A percentile compares a stretch with the other conserved stretches of the same genome.
Evolutionary conservation across 2,113 vertebrate species (phyloP).

Genomic region (Cairina moschata): DNA sequence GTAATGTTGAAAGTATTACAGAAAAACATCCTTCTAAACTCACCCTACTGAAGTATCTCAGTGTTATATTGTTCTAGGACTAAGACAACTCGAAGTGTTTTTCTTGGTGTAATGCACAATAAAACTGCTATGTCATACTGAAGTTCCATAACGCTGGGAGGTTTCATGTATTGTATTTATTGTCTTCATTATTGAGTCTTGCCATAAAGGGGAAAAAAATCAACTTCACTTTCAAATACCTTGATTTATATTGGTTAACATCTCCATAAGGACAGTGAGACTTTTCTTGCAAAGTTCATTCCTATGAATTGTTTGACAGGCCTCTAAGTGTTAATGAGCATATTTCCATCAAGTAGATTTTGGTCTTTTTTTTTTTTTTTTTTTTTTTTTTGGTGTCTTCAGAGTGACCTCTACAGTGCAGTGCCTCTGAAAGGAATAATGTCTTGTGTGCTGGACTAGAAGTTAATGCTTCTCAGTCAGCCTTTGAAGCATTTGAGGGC

Average conservation of each 20-base stretch:
- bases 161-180: background rate
- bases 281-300: constrained; percentile 34
- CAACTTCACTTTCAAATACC: background rate
- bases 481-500: background rate
- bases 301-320: constrained; percentile 2
- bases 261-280: constrained; percentile 8
- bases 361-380: background rate
- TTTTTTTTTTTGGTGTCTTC: background rate
- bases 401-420: constrained; percentile 19
- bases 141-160: background rate
- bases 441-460: background rate
- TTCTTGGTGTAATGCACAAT: background rate
- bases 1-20: background rate
- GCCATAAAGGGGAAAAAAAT: background rate
- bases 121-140: background rate
- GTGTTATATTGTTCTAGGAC: background rate
- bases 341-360: constrained; percentile 12
- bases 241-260: background rate
- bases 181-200: background rate
- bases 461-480: background rate
- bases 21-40: background rate
- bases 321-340: constrained; percentile 30
- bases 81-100: background rate
- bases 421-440: background rate
- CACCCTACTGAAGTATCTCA: background rate